Evolutionary conservation across 2,797 vertebrate species (phyloP).

Genomic region (Bradypodion pumilum): DNA sequence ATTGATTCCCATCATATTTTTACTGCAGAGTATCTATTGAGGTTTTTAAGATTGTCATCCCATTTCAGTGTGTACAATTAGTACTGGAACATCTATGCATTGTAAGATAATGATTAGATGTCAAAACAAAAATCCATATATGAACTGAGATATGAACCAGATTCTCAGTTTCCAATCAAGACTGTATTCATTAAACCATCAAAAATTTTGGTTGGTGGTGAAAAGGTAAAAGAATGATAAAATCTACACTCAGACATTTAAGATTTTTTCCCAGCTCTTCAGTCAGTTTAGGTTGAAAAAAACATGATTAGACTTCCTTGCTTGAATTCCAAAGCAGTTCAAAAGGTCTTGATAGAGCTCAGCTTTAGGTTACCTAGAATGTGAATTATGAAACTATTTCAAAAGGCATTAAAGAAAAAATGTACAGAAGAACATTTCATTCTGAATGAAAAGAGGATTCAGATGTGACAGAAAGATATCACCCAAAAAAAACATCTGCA

Average conservation of each 20-base stretch:
- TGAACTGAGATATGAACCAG: not conserved
- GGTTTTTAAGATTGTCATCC: no score
- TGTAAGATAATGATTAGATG: not conserved
- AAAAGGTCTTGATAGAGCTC: not conserved
- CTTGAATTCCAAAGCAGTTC: constrained; percentile 21
- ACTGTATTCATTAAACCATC: not conserved
- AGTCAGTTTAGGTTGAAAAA: not conserved
- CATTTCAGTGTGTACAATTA: no score
- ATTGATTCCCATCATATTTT: no score
- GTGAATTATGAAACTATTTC: constrained; percentile 34
- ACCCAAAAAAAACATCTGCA: constrained; percentile 45
- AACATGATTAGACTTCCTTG: constrained; percentile 9
- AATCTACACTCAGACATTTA: not conserved
- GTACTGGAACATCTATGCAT: no score
- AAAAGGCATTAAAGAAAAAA: constrained; percentile 33
- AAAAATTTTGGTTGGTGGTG: not conserved
- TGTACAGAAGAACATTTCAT: constrained; percentile 48
- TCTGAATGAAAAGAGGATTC: constrained; percentile 40
- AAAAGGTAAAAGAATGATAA: not conserved
- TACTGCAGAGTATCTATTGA: no score
- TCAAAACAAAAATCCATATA: not conserved
- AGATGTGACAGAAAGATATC: constrained; percentile 43
- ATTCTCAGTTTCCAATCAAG: not conserved
- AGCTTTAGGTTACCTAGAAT: not conserved
- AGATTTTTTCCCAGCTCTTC: not conserved